Percentiles rank a stretch among this genome's conserved stretches.
Conservation (phyloP, 2,113 vertebrate genomes). For the Plecturocebus donacophilus region DNA sequence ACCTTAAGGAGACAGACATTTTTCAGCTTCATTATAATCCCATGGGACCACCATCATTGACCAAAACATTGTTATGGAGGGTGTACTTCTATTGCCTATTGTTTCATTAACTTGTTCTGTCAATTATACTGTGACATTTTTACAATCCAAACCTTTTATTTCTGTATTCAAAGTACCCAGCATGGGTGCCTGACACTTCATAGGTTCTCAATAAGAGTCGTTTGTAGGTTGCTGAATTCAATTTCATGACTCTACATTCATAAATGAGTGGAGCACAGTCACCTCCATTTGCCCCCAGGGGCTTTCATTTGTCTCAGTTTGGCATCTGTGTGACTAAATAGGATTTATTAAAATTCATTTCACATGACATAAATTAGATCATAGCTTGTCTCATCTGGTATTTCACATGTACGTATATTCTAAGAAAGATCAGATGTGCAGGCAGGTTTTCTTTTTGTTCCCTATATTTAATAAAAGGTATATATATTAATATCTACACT, state of each 20-base stretch:
- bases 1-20: not conserved
- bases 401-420: not conserved
- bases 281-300: not conserved
- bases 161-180: not conserved
- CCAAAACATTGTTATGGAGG: not conserved
- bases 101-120: not conserved
- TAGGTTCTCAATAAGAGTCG: not conserved
- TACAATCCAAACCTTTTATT: not conserved
- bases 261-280: not conserved
- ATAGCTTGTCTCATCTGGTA: not conserved
- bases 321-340: slow-evolving; percentile 24
- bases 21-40: not conserved
- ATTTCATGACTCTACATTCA: not conserved
- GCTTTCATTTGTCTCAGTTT: slow-evolving; percentile 22
- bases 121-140: not conserved
- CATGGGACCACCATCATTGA: not conserved
- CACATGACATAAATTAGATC: not conserved
- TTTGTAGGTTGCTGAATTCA: not conserved
- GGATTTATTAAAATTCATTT: slow-evolving; percentile 30
- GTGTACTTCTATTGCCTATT: not conserved
- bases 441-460: not conserved
- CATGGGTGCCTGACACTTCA: not conserved
- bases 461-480: not conserved
- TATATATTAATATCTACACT: not conserved
- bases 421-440: not conserved